Conservation (phyloP, 2,113 vertebrate genomes). For the Lamprotornis superbus region DNA sequence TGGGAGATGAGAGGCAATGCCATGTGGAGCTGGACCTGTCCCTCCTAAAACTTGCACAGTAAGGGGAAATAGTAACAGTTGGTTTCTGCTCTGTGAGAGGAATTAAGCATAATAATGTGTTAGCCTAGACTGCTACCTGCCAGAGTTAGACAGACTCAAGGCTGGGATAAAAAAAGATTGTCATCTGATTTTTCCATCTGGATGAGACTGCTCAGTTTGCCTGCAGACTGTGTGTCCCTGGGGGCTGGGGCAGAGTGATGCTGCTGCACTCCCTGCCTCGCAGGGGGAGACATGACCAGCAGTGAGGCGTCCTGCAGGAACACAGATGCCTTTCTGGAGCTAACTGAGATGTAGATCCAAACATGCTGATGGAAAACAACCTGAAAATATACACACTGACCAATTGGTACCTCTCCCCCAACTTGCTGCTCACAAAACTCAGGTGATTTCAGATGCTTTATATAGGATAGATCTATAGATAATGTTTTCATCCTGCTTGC, state of each 20-base stretch:
- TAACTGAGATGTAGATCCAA: not conserved
- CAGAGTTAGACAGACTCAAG: slow-evolving; percentile 34
- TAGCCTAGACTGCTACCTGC: slow-evolving; percentile 57
- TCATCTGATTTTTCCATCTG: slow-evolving; percentile 58
- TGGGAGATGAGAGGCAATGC: not conserved
- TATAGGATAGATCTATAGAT: not conserved
- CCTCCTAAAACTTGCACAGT: not conserved
- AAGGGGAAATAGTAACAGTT: slow-evolving; percentile 25
- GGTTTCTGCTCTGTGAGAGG: not conserved
- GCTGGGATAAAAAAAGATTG: slow-evolving; percentile 58
- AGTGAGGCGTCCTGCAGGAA: rapidly evolving
- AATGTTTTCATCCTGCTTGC: not conserved
- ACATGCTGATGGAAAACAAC: not conserved
- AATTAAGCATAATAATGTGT: slow-evolving; percentile 61
- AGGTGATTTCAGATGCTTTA: not conserved
- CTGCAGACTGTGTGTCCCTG: not conserved
- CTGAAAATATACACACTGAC: not conserved
- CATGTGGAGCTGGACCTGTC: not conserved
- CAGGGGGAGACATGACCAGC: not conserved
- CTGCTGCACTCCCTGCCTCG: not conserved
- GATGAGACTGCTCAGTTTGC: slow-evolving; percentile 32
- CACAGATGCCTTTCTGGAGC: not conserved
- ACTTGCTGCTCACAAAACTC: not conserved
- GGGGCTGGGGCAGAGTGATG: not conserved
- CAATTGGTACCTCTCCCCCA: not conserved